phyloP scores from a whole-genome alignment of 1,140 invertebrate species.

The Psilanteris sp. region DNA sequence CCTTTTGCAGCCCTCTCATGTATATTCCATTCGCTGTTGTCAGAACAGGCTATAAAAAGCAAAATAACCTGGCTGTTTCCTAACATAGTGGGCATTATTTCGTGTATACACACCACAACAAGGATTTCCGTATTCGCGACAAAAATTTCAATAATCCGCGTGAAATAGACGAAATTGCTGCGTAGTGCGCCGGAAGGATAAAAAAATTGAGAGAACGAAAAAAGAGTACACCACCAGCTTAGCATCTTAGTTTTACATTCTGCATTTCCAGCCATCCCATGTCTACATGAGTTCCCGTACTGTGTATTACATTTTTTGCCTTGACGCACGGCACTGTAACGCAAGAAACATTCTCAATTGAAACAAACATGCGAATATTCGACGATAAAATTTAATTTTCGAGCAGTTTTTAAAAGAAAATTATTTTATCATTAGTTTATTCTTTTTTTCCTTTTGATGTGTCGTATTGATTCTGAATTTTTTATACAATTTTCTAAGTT shows the following conservation, averaged over 20 bases:
- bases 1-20: constrained; percentile 66
- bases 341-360: constrained; percentile 45
- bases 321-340: constrained; percentile 27
- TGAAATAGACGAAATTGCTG: constrained; percentile 28
- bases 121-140: constrained; percentile 30
- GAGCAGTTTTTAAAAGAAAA: constrained; percentile 42
- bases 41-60: constrained; percentile 69
- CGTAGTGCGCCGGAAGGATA: constrained; percentile 36
- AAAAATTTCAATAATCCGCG: constrained; percentile 74
- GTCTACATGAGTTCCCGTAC: constrained; percentile 20
- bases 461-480: too few relatives aligned
- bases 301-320: constrained; percentile 47
- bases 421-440: too few relatives aligned
- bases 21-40: constrained; percentile 72
- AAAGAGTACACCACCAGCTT: constrained; percentile 2
- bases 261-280: constrained; percentile 15
- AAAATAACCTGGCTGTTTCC: constrained; percentile 60
- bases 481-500: too few relatives aligned
- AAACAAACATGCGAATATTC: constrained; percentile 34
- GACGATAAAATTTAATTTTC: constrained; percentile 52
- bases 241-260: constrained; percentile 25
- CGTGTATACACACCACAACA: constrained; percentile 22
- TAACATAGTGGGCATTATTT: constrained; percentile 64
- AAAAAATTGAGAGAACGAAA: constrained; percentile 5
- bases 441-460: too few relatives aligned